Conservation (phyloP, 2,113 vertebrate genomes). For the Panthera leo region DNA sequence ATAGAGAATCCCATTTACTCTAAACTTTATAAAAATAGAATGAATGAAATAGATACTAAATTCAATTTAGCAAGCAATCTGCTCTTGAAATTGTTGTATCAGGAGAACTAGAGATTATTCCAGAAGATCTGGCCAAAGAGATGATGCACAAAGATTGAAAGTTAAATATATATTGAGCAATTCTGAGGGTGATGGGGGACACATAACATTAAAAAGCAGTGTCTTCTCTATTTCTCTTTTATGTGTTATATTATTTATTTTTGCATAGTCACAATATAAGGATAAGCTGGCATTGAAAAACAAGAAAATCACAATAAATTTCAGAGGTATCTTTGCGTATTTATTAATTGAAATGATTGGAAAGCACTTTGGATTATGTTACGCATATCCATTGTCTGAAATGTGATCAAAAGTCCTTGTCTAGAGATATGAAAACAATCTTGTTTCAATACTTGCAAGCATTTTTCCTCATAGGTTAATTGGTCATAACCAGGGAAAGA, state of each 20-base stretch:
- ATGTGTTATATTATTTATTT: not conserved
- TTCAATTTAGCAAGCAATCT: not conserved
- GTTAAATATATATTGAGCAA: not conserved
- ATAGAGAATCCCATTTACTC: conserved; percentile 7
- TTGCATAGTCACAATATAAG: not conserved
- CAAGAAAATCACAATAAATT: not conserved
- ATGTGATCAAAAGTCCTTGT: not conserved
- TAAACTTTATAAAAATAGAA: conserved; percentile 2
- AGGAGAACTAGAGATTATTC: not conserved
- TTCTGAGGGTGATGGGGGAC: not conserved
- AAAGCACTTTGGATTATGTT: not conserved
- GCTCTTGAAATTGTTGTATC: conserved; percentile 7
- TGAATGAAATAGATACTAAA: conserved; percentile 9
- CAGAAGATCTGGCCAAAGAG: conserved; percentile 2
- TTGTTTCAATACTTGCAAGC: not conserved
- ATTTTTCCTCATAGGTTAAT: not conserved
- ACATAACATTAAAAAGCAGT: not conserved
- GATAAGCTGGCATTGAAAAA: not conserved
- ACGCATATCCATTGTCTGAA: not conserved
- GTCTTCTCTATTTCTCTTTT: not conserved
- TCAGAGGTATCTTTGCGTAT: not conserved
- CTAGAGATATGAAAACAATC: not conserved
- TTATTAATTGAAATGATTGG: not conserved
- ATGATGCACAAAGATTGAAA: not conserved
- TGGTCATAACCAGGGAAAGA: not conserved